Conservation (phyloP, 1,140 invertebrate genomes). For the Trachymyrmex cornetzi region DNA sequence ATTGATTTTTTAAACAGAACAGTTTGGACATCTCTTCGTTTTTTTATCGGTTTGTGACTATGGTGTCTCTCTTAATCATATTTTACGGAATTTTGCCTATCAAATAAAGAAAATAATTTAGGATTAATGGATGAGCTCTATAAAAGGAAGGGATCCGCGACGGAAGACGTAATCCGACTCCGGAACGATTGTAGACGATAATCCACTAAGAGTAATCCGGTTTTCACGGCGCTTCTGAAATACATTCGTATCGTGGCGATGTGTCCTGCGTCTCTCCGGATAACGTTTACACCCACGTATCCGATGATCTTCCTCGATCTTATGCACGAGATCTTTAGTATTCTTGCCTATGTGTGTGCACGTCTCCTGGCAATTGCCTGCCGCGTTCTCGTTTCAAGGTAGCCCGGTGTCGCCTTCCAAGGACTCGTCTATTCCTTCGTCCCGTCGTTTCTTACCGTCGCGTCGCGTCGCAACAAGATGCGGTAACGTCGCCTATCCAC, state of each 20-base stretch:
- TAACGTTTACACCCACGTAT: constrained; percentile 75
- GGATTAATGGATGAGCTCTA: neutral
- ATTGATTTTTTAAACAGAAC: neutral
- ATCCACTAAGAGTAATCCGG: constrained; percentile 65
- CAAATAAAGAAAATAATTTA: constrained; percentile 44
- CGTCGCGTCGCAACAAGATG: constrained; percentile 14
- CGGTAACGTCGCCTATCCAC: constrained; percentile 45
- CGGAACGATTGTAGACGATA: constrained; percentile 34
- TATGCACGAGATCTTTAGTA: constrained; percentile 35
- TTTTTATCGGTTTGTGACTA: neutral
- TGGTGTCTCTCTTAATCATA: neutral
- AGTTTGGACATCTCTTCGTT: neutral
- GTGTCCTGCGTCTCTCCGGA: constrained; percentile 34
- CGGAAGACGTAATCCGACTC: constrained; percentile 62
- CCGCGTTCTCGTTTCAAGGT: constrained; percentile 67
- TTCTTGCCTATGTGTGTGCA: neutral
- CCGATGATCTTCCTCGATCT: constrained; percentile 49
- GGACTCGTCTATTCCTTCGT: constrained; percentile 63
- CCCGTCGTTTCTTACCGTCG: constrained; percentile 59
- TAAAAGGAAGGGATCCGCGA: constrained; percentile 41
- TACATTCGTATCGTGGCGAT: constrained; percentile 54
- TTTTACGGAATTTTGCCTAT: constrained; percentile 6
- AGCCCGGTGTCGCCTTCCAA: constrained; percentile 69
- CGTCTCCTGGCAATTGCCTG: constrained; percentile 43
- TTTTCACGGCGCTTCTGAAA: constrained; percentile 71